Evolutionary conservation across 2,113 vertebrate genomes (phyloP), one percentile per base, ranked within the genome.

Genomic region (Bubo blakistoni): DNA sequence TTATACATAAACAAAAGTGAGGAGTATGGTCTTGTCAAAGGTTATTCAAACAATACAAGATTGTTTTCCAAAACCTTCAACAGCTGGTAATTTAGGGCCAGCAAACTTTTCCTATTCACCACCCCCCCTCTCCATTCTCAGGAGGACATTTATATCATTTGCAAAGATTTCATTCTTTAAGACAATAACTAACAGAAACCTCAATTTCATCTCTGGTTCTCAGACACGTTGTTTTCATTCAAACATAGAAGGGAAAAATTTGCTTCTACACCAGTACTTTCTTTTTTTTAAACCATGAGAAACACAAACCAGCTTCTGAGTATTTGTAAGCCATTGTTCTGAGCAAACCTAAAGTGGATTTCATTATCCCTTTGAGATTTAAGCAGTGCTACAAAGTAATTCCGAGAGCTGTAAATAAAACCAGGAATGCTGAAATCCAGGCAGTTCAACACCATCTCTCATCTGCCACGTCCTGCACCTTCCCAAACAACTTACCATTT

Each of bases 401-500:
- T 38, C 46, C 8, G 5, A 57, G 65, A 76, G 46, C 44, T 80
- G 87, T 19, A 36, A 89, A 74, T 36, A 52, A 59, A 73, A 10
- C 15, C 69, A 74, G 52, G 55, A 86, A 81, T 34, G 30, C 12
- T 34, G 62, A 79, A 88, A 69, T 61, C 42, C 62, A 92, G 59
- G 67, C 57, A 57, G 51, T n/a, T 49, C 12, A 22, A 27, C 55
- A 52, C 7, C 44, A 32, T 11, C 59, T 85, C 73, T 52, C 46
- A 66, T 9, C 42, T 27, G 38, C 13, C 16, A 46, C 44, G 10
- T 40, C 55, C 40, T 27, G 6, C 72, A 36, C 30, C 26, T 49
- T 12, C 94, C 91, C 81, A 22, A 86, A 57, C 10, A 38, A 97
- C 98, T 98, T 84, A 99, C 99, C 99, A 99, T 99, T 83, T 99